Conservation (phyloP, 2,113 vertebrate genomes). For the Lampris megalopsis region DNA sequence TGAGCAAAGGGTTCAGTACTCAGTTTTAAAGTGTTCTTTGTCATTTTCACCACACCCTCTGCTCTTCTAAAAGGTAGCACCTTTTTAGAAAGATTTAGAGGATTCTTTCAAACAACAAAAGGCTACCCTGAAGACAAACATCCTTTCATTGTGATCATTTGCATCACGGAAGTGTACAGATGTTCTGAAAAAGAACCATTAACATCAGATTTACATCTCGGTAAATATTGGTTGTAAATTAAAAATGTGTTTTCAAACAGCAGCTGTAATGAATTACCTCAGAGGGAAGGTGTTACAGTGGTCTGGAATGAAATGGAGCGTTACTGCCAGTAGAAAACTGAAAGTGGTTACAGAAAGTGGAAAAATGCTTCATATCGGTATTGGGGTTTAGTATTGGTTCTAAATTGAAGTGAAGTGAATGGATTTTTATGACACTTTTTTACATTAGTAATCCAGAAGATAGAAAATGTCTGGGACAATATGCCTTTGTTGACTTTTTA, state of each 20-base stretch:
- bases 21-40: not conserved
- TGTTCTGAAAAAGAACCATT: slow-evolving; percentile 39
- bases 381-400: slow-evolving; percentile 45
- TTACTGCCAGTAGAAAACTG: slow-evolving; percentile 38
- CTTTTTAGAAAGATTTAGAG: not conserved
- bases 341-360: slow-evolving; percentile 44
- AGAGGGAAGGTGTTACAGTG: slow-evolving; percentile 63
- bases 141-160: slow-evolving; percentile 31
- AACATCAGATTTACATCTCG: slow-evolving; percentile 61
- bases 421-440: slow-evolving; percentile 72
- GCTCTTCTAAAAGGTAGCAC: no score
- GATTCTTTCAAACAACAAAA: not conserved
- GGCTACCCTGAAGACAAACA: not conserved
- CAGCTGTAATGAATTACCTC: slow-evolving; percentile 73
- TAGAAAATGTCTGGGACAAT: slow-evolving; percentile 77
- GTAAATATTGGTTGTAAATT: slow-evolving; percentile 55
- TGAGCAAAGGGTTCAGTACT: not conserved
- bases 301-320: slow-evolving; percentile 51
- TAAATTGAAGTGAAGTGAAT: slow-evolving; percentile 53
- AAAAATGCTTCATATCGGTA: slow-evolving; percentile 59
- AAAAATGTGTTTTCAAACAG: slow-evolving; percentile 49
- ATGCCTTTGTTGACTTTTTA: slow-evolving; percentile 73
- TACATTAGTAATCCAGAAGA: slow-evolving; percentile 76
- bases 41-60: not conserved
- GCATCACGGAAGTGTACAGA: slow-evolving; percentile 38